These are phyloP conservation scores for Chesias legatella DNA, from an alignment of 2,888 invertebrate species.

Conservation along the genomic window DNA sequence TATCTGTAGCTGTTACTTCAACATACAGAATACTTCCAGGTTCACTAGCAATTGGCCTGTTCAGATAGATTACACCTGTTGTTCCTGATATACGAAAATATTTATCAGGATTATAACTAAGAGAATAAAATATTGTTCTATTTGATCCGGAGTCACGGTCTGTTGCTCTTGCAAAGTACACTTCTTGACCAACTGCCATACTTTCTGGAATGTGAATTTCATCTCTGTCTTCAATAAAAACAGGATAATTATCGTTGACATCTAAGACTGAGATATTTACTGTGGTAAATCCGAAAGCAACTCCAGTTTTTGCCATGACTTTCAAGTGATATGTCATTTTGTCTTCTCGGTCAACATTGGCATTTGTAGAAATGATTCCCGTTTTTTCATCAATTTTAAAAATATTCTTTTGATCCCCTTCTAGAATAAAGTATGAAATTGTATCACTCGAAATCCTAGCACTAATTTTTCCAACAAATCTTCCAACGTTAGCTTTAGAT, in stretches of 20 bases:
- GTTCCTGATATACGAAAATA: constrained; percentile 91
- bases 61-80: constrained; percentile 93
- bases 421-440: constrained; percentile 87
- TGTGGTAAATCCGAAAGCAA: constrained; percentile 87
- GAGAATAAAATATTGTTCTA: constrained; percentile 89
- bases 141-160: constrained; percentile 95
- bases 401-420: constrained; percentile 87
- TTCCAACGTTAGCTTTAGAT: constrained; percentile 79
- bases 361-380: constrained; percentile 88
- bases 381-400: constrained; percentile 90
- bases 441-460: constrained; percentile 82
- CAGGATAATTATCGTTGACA: constrained; percentile 94
- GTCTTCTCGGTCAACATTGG: constrained; percentile 91
- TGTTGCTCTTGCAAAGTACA: constrained; percentile 91
- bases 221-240: constrained; percentile 88
- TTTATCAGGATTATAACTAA: constrained; percentile 89
- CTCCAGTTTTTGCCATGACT: constrained; percentile 88
- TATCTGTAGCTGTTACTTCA: constrained; percentile 92
- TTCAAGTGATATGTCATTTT: constrained; percentile 87
- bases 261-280: constrained; percentile 92
- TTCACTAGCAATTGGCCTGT: constrained; percentile 87
- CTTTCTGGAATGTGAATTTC: constrained; percentile 91
- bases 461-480: constrained; percentile 89
- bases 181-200: constrained; percentile 95
- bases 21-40: constrained; percentile 86